Base-by-base conservation (phyloP, 1,140 invertebrate genomes). In the Brachionus angularis region DNA sequence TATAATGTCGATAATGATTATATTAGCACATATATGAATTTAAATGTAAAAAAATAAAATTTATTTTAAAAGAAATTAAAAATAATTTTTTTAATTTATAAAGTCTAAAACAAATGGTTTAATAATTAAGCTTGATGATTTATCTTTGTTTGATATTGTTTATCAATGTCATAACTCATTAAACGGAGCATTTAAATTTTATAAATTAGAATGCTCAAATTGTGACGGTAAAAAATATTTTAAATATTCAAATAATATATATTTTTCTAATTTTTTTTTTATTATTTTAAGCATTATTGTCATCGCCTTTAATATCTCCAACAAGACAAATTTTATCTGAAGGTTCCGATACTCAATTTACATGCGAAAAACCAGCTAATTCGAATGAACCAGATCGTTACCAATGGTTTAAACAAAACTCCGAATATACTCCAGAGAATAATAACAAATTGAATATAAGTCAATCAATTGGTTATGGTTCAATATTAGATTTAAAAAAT, bases 391-490 rank as follows among this genome's bases (percentile, higher is more conserved):
- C 62, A 1, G 62, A 50, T 47, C 62, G 62, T 31, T 50, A 47
- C 23, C 62, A 67, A 34, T 67, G 62, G 62, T 67, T 67, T 27
- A 67, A 67, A 46, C 42, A 50, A 12, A 50, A 33, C 39, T 47
- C 21, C 5, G 47, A 67, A 12, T 18, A 39, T 12, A 27, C 39
- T 18, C 53, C 53, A 2, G 21, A 36, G 29, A 47, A 46, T 29
- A 47, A 39, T 1, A 25, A 14, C 16, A 18, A 16, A 12, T 67
- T n/a, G 46, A 36, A 67, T 34, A 34, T 50, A 3, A 47, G 27
- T 47, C 42, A 67, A 23, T 47, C 62, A 27, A 46, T 67, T n/a
- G 42, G 47, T 27, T 46, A 31, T 21, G 62, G 62, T 2, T 50
- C 42, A 2, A 67, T 67, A 0, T 36, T 67, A 27, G 42, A 46